Percentiles rank a stretch among this genome's conserved stretches.
Conservation (phyloP, 2,888 invertebrate species). For the Spisula subtruncata region DNA sequence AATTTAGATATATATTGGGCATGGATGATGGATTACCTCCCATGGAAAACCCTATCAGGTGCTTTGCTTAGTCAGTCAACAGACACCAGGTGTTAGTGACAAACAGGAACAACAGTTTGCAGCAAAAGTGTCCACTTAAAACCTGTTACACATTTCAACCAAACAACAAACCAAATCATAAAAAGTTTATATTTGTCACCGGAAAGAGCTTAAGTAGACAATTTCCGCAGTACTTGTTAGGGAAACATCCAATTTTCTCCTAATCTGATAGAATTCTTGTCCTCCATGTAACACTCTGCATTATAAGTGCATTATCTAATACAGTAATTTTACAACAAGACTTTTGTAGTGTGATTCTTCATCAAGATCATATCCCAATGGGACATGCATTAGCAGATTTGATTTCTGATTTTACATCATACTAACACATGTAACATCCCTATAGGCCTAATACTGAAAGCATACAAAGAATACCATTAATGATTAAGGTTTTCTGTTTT, state of each 20-base stretch:
- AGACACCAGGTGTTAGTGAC: no score
- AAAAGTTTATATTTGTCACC: neutral
- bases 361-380: neutral
- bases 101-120: no score
- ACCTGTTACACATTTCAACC: no score
- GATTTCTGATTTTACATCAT: neutral
- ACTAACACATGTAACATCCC: neutral
- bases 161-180: neutral
- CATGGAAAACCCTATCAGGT: no score
- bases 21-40: no score
- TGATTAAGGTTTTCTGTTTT: neutral
- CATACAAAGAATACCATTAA: neutral
- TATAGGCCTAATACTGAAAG: neutral
- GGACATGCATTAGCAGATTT: neutral
- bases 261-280: slow-evolving; percentile 10
- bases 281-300: neutral
- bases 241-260: slow-evolving; percentile 16
- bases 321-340: neutral
- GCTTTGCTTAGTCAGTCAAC: no score
- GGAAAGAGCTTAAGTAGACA: neutral
- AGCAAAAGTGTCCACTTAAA: no score
- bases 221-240: neutral
- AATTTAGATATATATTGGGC: no score
- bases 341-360: neutral
- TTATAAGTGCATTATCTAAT: neutral